Evolutionary conservation across 2,888 invertebrate species (phyloP).

Genomic region (Deilephila porcellus): DNA sequence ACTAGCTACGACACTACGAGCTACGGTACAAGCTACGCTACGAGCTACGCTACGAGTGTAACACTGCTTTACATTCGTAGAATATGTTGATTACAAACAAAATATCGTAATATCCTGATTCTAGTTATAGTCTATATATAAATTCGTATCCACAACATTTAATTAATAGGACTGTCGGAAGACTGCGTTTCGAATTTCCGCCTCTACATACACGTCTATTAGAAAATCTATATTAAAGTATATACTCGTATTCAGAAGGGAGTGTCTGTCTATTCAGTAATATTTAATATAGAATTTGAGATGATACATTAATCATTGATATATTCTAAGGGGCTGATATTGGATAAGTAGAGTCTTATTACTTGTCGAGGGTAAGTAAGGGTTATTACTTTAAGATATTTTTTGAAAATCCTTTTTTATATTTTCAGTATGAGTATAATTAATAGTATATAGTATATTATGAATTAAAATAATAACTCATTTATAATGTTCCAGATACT

Average conservation of each 20-base stretch:
- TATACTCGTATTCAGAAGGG: background rate
- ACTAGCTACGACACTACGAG: background rate
- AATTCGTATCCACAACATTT: constrained; percentile 47
- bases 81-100: background rate
- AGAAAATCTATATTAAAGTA: constrained; percentile 17
- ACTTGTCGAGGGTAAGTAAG: too few species aligned
- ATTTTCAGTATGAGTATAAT: too few species aligned
- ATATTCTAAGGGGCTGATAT: too few species aligned
- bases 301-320: background rate
- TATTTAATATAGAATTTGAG: background rate
- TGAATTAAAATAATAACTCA: too few species aligned
- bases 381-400: too few species aligned
- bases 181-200: constrained; percentile 59
- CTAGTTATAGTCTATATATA: constrained; percentile 34
- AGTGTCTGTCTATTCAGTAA: background rate
- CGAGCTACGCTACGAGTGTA: background rate
- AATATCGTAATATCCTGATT: constrained; percentile 19
- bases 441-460: too few species aligned
- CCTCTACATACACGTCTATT: constrained; percentile 33
- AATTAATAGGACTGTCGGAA: constrained; percentile 64
- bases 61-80: background rate
- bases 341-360: too few species aligned
- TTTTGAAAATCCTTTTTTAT: too few species aligned
- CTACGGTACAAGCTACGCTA: background rate
- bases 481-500: too few species aligned